Base-by-base conservation (phyloP, 2,888 invertebrate species). In the Amphipoea oculea region DNA sequence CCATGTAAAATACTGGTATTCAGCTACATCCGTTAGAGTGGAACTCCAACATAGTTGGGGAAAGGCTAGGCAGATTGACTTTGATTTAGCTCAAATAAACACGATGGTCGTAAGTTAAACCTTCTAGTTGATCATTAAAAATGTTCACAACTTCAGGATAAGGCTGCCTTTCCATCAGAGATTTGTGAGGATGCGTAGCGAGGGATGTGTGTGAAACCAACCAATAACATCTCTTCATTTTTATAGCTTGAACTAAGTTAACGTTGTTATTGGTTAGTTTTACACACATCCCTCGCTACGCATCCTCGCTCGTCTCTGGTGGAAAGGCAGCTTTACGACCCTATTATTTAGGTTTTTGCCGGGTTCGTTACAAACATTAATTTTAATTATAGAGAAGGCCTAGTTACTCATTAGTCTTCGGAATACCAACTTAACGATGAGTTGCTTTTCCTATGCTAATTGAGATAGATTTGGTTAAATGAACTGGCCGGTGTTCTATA, bases 331-430 rank as follows among this genome's bases (percentile, higher is more conserved):
- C 36, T 3, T 36, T 36, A 62, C 12, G 54, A 84, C 54, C 62
- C 67, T 23, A 63, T 29, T 29, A 63, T 20, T 68, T 57, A 48
- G 17, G 54, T 63, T 1, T 54, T 78, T 40, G 48, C 67, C 23
- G 29, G 79, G 5, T 81, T 57, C 62, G 23, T 63, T 40, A 63
- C 9, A 63, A 63, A 20, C 68, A 79, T 81, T 57, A 57, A 79
- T 84, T 79, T 79, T 69, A 81, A 81, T 84, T 69, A 68, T 63
- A 84, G 40, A 20, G 36, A 81, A 68, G n/a, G 84, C 54, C 54
- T 63, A 48, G 42, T 78, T 78, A 57, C 23, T 40, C 7, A 54
- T 62, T 54, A 68, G 40, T 40, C 29, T 66, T 75, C 20, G 23
- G 51, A 84, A 63, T 54, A 40, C 11, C 3, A 20, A n/a, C 17